A percentile compares a stretch with the other conserved stretches of the same genome.
phyloP scores from a whole-genome alignment of 2,888 invertebrate genomes.

The Hyalella azteca region DNA sequence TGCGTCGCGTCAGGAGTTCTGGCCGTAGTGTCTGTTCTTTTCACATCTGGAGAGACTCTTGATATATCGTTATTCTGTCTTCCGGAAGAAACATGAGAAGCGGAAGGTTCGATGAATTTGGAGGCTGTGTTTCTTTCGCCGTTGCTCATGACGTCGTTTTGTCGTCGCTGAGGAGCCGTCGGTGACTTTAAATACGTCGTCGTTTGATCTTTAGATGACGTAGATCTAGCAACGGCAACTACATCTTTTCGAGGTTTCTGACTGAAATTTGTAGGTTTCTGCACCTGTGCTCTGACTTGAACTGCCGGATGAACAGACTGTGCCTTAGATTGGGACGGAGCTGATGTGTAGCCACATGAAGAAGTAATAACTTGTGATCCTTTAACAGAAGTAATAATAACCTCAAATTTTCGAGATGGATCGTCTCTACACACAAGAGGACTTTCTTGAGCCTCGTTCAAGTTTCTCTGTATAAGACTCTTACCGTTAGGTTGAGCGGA shows the following conservation, averaged over 20 bases:
- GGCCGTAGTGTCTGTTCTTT: background rate
- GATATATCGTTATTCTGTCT: background rate
- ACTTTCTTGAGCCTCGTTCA: constrained; percentile 7
- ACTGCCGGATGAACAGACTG: background rate
- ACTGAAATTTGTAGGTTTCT: background rate
- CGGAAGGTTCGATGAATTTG: no score
- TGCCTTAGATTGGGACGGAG: constrained; percentile 12
- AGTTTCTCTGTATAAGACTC: background rate
- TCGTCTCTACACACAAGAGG: background rate
- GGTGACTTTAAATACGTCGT: background rate
- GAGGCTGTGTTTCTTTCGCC: background rate
- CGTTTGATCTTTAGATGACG: no score
- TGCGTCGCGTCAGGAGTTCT: constrained; percentile 8
- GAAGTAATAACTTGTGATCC: background rate
- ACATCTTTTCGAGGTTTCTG: constrained; percentile 2
- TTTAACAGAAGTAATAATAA: no score
- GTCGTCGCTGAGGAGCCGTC: background rate
- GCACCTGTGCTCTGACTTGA: background rate
- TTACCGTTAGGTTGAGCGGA: background rate
- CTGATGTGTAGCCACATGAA: background rate
- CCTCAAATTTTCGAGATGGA: background rate
- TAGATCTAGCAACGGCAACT: background rate
- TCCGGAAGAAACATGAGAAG: background rate
- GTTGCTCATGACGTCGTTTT: constrained; percentile 18
- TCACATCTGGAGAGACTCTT: background rate